These are phyloP conservation scores for Drosophila niveifrons DNA, from an alignment of 2,888 invertebrate genomes.

Conservation along the genomic window DNA sequence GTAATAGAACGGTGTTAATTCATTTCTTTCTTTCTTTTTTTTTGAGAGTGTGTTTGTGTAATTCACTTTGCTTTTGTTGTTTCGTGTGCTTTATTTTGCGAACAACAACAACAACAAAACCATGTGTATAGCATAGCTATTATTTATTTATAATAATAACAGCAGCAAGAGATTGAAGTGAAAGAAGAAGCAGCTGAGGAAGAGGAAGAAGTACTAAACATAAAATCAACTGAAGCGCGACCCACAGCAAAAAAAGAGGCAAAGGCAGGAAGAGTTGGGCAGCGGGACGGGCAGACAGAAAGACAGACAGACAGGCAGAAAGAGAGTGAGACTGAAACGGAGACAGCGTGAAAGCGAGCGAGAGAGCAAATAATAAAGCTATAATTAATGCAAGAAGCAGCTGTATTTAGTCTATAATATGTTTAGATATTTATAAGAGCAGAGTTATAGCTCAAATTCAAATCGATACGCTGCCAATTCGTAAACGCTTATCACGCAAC, in stretches of 20 bases:
- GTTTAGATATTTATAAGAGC: constrained; percentile 24
- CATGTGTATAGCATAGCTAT: constrained; percentile 26
- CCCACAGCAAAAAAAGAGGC: constrained; percentile 18
- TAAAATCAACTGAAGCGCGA: constrained; percentile 65
- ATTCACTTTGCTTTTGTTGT: constrained; percentile 8
- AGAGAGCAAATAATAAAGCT: constrained; percentile 41
- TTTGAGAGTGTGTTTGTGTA: constrained; percentile 10
- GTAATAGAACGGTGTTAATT: constrained; percentile 32
- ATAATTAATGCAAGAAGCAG: constrained; percentile 37
- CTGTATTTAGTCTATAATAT: constrained; percentile 14
- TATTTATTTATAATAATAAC: constrained; percentile 27
- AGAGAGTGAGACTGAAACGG: constrained; percentile 17
- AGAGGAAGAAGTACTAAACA: constrained; percentile 12
- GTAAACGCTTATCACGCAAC: constrained; percentile 51
- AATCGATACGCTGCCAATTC: constrained; percentile 48
- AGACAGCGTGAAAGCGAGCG: constrained; percentile 56
- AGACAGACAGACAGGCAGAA: constrained; percentile 31
- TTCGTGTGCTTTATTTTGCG: constrained; percentile 22
- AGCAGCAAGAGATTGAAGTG: constrained; percentile 9
- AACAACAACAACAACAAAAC: constrained; percentile 23
- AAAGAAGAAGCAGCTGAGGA: constrained; percentile 17
- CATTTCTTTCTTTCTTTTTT: constrained; percentile 16
- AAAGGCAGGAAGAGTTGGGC: constrained; percentile 28
- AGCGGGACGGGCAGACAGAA: constrained; percentile 8
- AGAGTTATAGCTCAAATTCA: constrained; percentile 28